Evolutionary conservation across 2,113 vertebrate species (phyloP), one percentile per base, ranked within the genome.

Genomic region (Oryzias celebensis): DNA sequence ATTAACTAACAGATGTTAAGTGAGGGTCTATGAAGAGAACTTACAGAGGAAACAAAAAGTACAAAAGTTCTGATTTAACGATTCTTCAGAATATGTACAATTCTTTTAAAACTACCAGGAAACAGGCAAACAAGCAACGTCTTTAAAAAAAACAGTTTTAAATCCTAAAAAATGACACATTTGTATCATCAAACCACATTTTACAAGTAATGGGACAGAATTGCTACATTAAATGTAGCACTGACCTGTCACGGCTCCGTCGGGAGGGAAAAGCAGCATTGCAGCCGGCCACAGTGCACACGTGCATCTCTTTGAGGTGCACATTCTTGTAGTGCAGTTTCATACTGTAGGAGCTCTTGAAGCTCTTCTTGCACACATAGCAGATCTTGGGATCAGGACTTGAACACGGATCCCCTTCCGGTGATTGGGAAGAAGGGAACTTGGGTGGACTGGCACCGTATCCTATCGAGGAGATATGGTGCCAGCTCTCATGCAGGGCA

Each of bases 221-320:
- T 22, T 3, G 4, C 46, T 59, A 58, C 23, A 68, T 55, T 42
- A 61, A 13, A 28, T 23, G 2, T 54, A 43, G 42, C 44, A 87
- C 97, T 96, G 87, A 99, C 97, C 97, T 98, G 94, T 99, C 97
- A 95, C 97, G 92, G 92, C 97, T 99, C 86, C 97, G 93, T 80
- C 97, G 93, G 68, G 97, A 99, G 58, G 97, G 97, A 87, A 99
- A 99, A 63, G 97, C 97, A 79, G 97, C 97, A 0, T 99, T 99
- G 91, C 97, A 99, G 80, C 97, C 97, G 63, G 97, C 93, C 83
- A 99, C 97, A 3, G 97, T 98, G 89, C 97, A 99, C 87, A 99
- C 96, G 22, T 99, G 97, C 97, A 99, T 99, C 92, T 99, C 97
- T 92, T 99, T 99, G 81, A 99, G 94, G 91, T 99, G 97, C 88